A percentile compares a stretch with the other conserved stretches of the same genome.
Conservation (phyloP, 2,888 invertebrate species). For the Cephonodes hylas region DNA sequence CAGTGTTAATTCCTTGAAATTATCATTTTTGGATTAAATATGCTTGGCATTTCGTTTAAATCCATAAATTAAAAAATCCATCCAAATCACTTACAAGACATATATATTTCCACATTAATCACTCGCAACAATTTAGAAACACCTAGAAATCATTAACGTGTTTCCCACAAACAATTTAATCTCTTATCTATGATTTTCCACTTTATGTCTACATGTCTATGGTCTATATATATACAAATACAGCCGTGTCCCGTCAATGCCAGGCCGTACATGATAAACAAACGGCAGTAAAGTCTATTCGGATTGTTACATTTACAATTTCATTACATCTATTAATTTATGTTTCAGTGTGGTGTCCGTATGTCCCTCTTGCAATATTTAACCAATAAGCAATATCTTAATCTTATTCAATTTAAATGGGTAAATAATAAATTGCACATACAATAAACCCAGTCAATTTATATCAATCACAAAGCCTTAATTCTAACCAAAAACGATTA, state of each 20-base stretch:
- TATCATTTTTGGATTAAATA: not conserved
- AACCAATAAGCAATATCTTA: too few relatives aligned
- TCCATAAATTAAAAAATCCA: not conserved
- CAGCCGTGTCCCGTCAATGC: not conserved
- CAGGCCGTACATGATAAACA: not conserved
- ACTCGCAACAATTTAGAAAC: conserved; percentile 3
- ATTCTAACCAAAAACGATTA: too few relatives aligned
- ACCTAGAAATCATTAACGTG: too few relatives aligned
- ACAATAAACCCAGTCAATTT: too few relatives aligned
- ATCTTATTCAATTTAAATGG: too few relatives aligned
- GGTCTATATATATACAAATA: conserved; percentile 6
- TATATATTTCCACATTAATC: not conserved
- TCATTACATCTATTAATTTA: not conserved
- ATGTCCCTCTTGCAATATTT: not conserved
- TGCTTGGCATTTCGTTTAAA: too few relatives aligned
- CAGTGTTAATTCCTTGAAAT: too few relatives aligned
- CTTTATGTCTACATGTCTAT: not conserved
- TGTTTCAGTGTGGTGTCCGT: not conserved
- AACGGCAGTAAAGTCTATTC: not conserved
- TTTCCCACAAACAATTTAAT: not conserved
- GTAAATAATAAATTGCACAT: too few relatives aligned
- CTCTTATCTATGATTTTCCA: not conserved
- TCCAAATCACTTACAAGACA: not conserved
- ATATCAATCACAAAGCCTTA: too few relatives aligned
- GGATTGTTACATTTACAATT: not conserved